Base-by-base conservation (phyloP, 2,888 invertebrate genomes). In the Charanyca ferruginea region DNA sequence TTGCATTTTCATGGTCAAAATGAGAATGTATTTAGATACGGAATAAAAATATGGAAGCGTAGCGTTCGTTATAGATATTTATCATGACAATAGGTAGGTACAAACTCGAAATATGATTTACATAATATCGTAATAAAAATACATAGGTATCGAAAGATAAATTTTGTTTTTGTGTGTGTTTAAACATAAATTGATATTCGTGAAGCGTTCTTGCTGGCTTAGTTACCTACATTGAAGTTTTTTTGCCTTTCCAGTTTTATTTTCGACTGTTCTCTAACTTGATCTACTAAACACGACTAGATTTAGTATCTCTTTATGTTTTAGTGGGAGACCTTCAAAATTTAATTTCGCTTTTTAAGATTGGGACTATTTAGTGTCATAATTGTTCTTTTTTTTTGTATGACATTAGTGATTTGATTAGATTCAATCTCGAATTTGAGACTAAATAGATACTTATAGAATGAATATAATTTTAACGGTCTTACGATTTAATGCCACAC, bases 71-170 rank as follows among this genome's bases (percentile, higher is more conserved):
- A 53, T 18, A 44, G 0, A 57, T 45, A 59, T 70, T 69, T 65
- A 69, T 65, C 48, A 28, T 54, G 41, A 70, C 57, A 61, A 74
- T 65, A 55, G 49, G 47, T 59, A 58, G 54, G 47, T 59, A 58
- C n/a, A 23, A 44, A 60, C n/a, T 73, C 65, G 18, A 64, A 60
- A 64, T 67, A 65, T 62, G 2, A 55, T 77, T 77, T 62, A 65
- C 74, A 80, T 81, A 82, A 59, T 61, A 61, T 52, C 1, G 61
- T 57, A 68, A 73, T 68, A 62, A 73, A 73, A 65, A 66, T 60
- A 49, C 48, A 48, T 52, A 20, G 42, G 51, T 62, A 66, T 65
- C 45, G 48, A 45, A 42, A 48, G 57, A 74, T 77, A 53, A 32
- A 25, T 28, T 58, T 45, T 71, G 51, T 47, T 59, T 44, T 20